A percentile compares a stretch with the other conserved stretches of the same genome.
These are phyloP conservation scores for Stenolophus ochropezus DNA, from an alignment of 2,888 invertebrate genomes.

Conservation along the genomic window DNA sequence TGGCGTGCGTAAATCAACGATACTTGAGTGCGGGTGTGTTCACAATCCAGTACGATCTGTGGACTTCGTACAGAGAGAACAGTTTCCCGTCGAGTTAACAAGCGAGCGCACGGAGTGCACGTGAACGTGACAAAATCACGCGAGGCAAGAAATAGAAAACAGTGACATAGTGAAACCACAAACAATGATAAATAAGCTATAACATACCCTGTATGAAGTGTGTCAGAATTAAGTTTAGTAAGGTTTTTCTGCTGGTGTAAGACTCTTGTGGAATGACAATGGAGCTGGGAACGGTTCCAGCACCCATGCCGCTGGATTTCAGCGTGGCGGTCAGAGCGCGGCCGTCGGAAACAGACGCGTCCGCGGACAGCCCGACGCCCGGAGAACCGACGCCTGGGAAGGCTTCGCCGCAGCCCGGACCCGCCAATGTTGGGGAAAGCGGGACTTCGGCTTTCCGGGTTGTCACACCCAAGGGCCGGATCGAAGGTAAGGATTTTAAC, in stretches of 20 bases:
- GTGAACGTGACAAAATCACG: neutral
- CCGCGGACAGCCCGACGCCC: conserved; percentile 69
- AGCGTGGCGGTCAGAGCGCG: conserved; percentile 72
- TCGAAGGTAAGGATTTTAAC: conserved; percentile 48
- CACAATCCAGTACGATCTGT: conserved; percentile 12
- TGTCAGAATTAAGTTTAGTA: no score
- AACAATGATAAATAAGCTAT: neutral
- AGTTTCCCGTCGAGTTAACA: conserved; percentile 40
- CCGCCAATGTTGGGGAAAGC: conserved; percentile 72
- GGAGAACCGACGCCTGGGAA: conserved; percentile 64
- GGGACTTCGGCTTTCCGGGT: conserved; percentile 74
- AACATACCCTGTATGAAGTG: no score
- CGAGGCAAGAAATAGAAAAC: neutral
- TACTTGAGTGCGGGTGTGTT: conserved; percentile 33
- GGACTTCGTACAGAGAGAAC: neutral
- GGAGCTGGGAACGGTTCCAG: conserved; percentile 78
- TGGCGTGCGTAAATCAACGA: conserved; percentile 58
- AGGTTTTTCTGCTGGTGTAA: neutral
- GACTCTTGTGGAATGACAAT: conserved; percentile 71
- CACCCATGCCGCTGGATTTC: conserved; percentile 81
- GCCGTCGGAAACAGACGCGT: neutral
- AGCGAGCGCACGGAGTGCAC: conserved; percentile 43
- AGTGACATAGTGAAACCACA: neutral
- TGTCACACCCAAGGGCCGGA: conserved; percentile 79
- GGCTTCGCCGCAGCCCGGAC: conserved; percentile 68